phyloP scores from a whole-genome alignment of 1,140 invertebrate species.

The Rhopalosiphum maidis region DNA sequence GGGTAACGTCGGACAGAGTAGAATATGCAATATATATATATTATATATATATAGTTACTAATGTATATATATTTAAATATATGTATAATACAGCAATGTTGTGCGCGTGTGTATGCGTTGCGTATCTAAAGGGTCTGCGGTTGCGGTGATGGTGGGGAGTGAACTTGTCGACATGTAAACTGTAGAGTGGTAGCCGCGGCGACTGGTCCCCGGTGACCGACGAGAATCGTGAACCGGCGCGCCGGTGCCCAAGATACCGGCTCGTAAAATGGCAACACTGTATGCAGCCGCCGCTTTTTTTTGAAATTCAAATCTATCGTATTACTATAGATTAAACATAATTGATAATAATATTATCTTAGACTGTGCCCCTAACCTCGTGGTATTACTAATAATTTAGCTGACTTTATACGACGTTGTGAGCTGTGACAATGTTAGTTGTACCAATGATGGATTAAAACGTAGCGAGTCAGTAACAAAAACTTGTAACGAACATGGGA shows the following conservation, averaged over 20 bases:
- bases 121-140: not conserved
- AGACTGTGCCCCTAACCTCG: too few relatives aligned
- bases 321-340: too few relatives aligned
- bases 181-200: not conserved
- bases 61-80: not conserved
- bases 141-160: too few relatives aligned
- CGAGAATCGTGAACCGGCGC: not conserved
- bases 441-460: too few relatives aligned
- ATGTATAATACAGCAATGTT: not conserved
- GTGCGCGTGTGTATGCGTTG: not conserved
- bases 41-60: not conserved
- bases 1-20: not conserved
- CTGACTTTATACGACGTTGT: too few relatives aligned
- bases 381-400: too few relatives aligned
- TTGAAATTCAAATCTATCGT: not conserved
- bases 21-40: not conserved
- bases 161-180: too few relatives aligned
- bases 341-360: too few relatives aligned
- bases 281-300: not conserved
- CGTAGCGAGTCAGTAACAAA: too few relatives aligned
- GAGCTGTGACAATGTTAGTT: too few relatives aligned
- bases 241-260: not conserved
- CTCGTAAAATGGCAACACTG: not conserved
- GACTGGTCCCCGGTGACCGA: not conserved
- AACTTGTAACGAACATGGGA: too few relatives aligned